Conservation (phyloP, 2,797 vertebrate genomes). For the Enteromius paludinosus region DNA sequence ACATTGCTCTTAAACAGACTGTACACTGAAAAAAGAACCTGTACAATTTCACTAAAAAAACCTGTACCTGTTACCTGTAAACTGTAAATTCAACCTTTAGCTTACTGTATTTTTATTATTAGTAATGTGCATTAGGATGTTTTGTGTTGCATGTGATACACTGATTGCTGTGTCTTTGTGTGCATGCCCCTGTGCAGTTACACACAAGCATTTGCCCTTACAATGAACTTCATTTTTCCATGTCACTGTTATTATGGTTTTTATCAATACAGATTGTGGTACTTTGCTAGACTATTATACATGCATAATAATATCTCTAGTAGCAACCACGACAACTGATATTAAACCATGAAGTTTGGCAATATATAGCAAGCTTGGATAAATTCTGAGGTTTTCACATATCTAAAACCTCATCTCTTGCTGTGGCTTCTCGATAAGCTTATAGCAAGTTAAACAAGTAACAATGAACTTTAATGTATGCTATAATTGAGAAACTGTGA, state of each 20-base stretch:
- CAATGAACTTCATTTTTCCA: not conserved
- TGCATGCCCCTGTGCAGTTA: not conserved
- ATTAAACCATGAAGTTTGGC: too few species aligned
- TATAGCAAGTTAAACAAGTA: not conserved
- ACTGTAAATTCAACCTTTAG: not conserved
- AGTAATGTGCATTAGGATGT: not conserved
- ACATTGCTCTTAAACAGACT: not conserved
- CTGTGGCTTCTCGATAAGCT: not conserved
- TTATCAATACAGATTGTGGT: not conserved
- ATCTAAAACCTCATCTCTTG: slow-evolving; percentile 14
- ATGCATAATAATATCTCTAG: not conserved
- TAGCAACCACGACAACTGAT: not conserved
- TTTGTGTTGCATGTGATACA: not conserved
- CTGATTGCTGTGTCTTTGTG: not conserved
- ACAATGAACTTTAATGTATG: not conserved
- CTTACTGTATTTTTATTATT: not conserved
- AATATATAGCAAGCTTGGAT: too few species aligned
- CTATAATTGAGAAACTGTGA: not conserved
- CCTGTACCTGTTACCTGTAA: not conserved
- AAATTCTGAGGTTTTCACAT: not conserved
- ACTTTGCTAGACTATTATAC: not conserved
- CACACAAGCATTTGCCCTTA: not conserved
- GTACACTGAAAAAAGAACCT: not conserved
- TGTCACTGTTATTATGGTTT: not conserved
- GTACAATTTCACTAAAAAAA: not conserved